Conservation (phyloP, 1,140 invertebrate genomes). For the Ceratitis capitata region DNA sequence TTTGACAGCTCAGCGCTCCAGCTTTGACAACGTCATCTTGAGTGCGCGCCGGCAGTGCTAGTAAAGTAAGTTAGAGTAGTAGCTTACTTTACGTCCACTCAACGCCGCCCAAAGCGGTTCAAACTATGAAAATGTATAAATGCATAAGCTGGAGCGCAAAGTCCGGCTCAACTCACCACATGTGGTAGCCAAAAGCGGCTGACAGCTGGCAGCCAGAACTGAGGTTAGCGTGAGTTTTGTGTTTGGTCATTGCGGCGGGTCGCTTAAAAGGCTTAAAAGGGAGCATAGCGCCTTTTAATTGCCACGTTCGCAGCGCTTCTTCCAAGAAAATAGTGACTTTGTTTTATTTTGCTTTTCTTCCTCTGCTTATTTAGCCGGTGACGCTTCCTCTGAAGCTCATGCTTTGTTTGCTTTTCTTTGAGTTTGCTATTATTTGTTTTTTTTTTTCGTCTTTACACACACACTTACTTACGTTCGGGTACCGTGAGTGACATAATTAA, state of each 20-base stretch:
- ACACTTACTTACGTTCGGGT: no score
- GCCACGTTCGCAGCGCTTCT: neutral
- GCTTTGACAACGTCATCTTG: slow-evolving; percentile 36
- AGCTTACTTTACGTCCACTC: neutral
- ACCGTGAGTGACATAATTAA: slow-evolving; percentile 65
- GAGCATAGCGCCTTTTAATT: slow-evolving; percentile 22
- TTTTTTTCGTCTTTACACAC: neutral
- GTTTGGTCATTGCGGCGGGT: neutral
- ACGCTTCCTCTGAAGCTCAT: neutral
- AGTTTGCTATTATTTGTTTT: neutral
- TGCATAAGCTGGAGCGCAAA: neutral
- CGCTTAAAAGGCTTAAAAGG: neutral
- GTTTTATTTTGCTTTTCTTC: neutral
- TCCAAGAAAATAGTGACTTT: neutral
- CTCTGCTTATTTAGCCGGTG: neutral
- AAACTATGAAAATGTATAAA: no score
- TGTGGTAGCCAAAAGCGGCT: slow-evolving; percentile 26
- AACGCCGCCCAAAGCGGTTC: neutral
- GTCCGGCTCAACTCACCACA: neutral
- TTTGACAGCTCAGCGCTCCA: slow-evolving; percentile 57
- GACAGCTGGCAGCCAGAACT: slow-evolving; percentile 1
- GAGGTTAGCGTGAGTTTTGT: neutral
- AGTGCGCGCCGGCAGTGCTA: neutral
- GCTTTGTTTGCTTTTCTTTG: neutral
- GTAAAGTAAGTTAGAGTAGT: neutral